A percentile compares a stretch with the other conserved stretches of the same genome.
Conservation (phyloP, 2,113 vertebrate species). For the Nanorana parkeri region DNA sequence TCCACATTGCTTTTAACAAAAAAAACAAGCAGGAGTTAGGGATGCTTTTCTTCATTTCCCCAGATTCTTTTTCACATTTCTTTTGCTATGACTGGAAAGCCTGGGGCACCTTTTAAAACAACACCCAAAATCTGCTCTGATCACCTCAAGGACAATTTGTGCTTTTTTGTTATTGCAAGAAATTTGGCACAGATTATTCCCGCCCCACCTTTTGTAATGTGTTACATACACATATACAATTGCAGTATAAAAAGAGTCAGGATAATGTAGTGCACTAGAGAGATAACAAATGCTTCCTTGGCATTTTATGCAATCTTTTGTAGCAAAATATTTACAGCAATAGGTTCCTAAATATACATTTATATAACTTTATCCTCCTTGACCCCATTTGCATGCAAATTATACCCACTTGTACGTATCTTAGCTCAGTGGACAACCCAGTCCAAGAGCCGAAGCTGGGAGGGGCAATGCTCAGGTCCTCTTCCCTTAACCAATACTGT, state of each 20-base stretch:
- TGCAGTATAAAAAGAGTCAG: neutral
- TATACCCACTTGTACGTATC: too few relatives aligned
- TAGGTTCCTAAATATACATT: neutral
- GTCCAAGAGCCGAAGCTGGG: too few relatives aligned
- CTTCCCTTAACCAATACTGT: too few relatives aligned
- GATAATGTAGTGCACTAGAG: neutral
- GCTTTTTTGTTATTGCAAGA: slow-evolving; percentile 21
- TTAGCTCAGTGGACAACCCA: too few relatives aligned
- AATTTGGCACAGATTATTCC: slow-evolving; percentile 15
- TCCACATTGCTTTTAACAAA: slow-evolving; percentile 39
- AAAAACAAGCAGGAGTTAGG: slow-evolving; percentile 42
- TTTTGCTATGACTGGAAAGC: slow-evolving; percentile 38
- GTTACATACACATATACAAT: slow-evolving; percentile 1
- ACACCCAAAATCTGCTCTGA: slow-evolving; percentile 29
- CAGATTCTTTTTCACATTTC: slow-evolving; percentile 9
- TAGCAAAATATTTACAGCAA: neutral
- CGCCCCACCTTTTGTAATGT: neutral
- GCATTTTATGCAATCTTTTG: slow-evolving; percentile 4
- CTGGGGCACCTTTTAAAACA: slow-evolving; percentile 31
- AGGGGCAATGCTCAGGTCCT: too few relatives aligned
- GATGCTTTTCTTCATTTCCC: slow-evolving; percentile 20
- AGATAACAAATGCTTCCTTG: neutral
- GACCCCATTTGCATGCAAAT: too few relatives aligned
- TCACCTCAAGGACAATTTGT: slow-evolving; percentile 43
- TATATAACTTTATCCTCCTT: too few relatives aligned